Evolutionary conservation across 1,140 invertebrate genomes (phyloP).

Genomic region (Drosophila arizonae): DNA sequence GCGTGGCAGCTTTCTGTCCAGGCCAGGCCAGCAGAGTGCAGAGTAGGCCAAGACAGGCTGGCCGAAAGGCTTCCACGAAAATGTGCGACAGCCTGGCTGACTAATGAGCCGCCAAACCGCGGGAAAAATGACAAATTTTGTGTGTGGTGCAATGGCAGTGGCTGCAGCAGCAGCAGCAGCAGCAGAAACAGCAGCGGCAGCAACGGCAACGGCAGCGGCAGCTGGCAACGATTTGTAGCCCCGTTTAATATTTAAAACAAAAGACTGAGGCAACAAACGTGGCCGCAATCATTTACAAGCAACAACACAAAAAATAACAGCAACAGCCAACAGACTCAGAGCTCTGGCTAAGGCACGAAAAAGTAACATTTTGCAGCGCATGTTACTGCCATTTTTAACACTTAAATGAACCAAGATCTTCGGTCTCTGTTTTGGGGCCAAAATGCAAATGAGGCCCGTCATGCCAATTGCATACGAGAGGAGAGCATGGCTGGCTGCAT

Average conservation of each 20-base stretch:
- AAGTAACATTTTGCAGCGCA: constrained; percentile 72
- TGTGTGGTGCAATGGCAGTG: constrained; percentile 28
- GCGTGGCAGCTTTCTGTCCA: constrained; percentile 78
- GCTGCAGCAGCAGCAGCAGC: background rate
- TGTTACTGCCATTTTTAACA: constrained; percentile 81
- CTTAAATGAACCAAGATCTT: constrained; percentile 64
- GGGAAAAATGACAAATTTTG: constrained; percentile 80
- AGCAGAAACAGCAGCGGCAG: constrained; percentile 36
- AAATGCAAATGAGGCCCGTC: constrained; percentile 69
- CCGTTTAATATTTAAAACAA: constrained; percentile 81
- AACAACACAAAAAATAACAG: constrained; percentile 36
- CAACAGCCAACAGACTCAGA: constrained; percentile 6
- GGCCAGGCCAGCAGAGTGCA: constrained; percentile 26
- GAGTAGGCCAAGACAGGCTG: constrained; percentile 28
- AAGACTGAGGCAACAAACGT: constrained; percentile 68
- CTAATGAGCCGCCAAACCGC: constrained; percentile 79
- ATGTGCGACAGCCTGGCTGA: constrained; percentile 69
- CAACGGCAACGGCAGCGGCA: constrained; percentile 12
- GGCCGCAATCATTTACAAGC: constrained; percentile 50
- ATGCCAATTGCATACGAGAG: constrained; percentile 46
- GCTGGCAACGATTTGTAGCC: constrained; percentile 70
- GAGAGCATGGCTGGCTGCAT: constrained; percentile 51
- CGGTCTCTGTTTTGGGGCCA: constrained; percentile 26
- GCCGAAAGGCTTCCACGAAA: constrained; percentile 67
- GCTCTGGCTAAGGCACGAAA: constrained; percentile 59